phyloP scores from a whole-genome alignment of 2,888 invertebrate genomes.

The Drosophila fulvimacula region DNA sequence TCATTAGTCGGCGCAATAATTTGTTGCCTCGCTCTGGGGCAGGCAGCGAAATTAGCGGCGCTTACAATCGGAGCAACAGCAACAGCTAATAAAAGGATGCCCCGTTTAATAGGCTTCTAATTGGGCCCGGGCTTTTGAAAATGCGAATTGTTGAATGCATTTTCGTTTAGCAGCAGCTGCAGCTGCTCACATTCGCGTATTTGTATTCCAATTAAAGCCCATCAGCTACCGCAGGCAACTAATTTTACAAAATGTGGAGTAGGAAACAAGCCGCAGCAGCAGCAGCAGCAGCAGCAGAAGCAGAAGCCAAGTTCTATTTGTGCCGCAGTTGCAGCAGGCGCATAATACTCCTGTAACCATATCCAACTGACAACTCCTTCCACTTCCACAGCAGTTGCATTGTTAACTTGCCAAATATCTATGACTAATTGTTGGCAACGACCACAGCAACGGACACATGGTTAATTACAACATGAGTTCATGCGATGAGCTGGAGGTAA shows the following conservation, averaged over 20 bases:
- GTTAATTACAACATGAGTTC: slow-evolving; percentile 42
- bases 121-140: slow-evolving; percentile 45
- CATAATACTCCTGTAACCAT: slow-evolving; percentile 30
- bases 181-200: slow-evolving; percentile 9
- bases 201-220: slow-evolving; percentile 69
- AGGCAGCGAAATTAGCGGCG: slow-evolving; percentile 41
- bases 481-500: not conserved
- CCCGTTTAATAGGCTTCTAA: slow-evolving; percentile 70
- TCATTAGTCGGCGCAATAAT: slow-evolving; percentile 66
- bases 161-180: slow-evolving; percentile 20
- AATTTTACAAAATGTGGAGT: slow-evolving; percentile 59
- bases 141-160: slow-evolving; percentile 24
- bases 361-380: slow-evolving; percentile 24
- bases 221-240: slow-evolving; percentile 64
- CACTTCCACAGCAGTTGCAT: slow-evolving; percentile 27
- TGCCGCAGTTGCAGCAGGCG: slow-evolving; percentile 19
- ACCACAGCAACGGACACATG: slow-evolving; percentile 46
- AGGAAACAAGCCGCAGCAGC: slow-evolving; percentile 1
- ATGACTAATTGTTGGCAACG: slow-evolving; percentile 58
- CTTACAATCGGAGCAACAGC: slow-evolving; percentile 36
- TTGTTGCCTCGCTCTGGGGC: slow-evolving; percentile 60
- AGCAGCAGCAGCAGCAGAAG: slow-evolving; percentile 11
- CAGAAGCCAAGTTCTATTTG: slow-evolving; percentile 30
- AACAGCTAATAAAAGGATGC: slow-evolving; percentile 10
- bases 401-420: slow-evolving; percentile 64